Evolutionary conservation across 2,888 invertebrate genomes (phyloP).

Genomic region (Parapristionchus giblindavisi): DNA sequence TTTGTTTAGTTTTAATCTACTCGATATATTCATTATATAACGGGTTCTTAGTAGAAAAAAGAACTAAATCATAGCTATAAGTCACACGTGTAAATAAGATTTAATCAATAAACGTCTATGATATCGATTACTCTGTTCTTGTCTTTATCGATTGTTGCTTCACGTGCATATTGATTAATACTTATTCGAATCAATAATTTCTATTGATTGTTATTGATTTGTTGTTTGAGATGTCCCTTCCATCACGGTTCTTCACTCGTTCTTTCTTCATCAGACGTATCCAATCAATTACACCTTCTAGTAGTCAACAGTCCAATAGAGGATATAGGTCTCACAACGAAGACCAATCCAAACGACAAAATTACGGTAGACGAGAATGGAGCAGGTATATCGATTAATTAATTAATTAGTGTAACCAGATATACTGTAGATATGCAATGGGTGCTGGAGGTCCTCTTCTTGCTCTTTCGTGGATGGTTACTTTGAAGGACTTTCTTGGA

Average conservation of each 20-base stretch:
- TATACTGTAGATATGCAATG: conserved; percentile 16
- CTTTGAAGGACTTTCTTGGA: conserved; percentile 63
- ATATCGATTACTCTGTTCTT: not conserved
- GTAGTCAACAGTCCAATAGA: conserved; percentile 5
- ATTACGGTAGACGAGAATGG: conserved; percentile 31
- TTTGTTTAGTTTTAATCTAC: conserved; percentile 18
- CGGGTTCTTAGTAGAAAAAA: conserved; percentile 15
- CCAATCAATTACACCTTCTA: not conserved
- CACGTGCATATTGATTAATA: not conserved
- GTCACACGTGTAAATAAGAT: conserved; percentile 6
- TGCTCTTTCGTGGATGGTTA: conserved; percentile 58
- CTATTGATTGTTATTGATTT: too few relatives aligned
- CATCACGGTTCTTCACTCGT: conserved; percentile 20
- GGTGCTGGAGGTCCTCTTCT: conserved; percentile 43
- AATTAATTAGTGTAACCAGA: not conserved
- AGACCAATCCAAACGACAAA: too few relatives aligned
- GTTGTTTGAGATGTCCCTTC: conserved; percentile 24
- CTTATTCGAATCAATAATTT: not conserved
- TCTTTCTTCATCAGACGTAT: conserved; percentile 5
- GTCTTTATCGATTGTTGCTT: not conserved
- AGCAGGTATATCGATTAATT: conserved; percentile 13
- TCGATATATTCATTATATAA: conserved; percentile 5
- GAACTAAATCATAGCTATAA: conserved; percentile 28
- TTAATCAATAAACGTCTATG: conserved; percentile 11
- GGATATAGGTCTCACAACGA: too few relatives aligned